Conservation (phyloP, 1,140 invertebrate species). For the Pseudobourletiella spinata region DNA sequence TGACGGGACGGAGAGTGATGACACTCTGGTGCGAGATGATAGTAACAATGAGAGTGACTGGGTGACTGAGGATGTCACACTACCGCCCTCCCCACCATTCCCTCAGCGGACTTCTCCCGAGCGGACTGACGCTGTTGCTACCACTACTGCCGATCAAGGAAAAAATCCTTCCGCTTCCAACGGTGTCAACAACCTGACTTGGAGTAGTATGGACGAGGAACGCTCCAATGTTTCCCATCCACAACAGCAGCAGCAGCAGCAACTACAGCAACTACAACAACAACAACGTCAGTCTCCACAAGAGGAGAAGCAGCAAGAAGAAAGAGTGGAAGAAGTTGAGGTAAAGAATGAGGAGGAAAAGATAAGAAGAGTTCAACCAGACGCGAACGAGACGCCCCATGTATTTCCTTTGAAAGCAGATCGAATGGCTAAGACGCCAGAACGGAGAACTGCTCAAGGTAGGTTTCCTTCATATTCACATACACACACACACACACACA, state of each 20-base stretch:
- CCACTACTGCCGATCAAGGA: background rate
- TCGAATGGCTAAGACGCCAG: slow-evolving; percentile 1
- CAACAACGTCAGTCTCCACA: background rate
- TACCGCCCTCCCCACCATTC: background rate
- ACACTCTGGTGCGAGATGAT: slow-evolving; percentile 1
- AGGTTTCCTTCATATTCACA: too few relatives aligned
- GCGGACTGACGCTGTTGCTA: background rate
- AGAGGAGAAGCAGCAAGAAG: background rate
- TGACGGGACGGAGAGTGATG: slow-evolving; percentile 9
- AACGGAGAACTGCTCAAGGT: slow-evolving; percentile 6
- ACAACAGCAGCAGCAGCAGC: background rate
- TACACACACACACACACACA: too few relatives aligned
- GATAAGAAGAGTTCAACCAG: background rate
- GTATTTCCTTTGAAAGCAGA: background rate
- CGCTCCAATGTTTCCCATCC: too few relatives aligned
- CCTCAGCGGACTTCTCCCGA: background rate
- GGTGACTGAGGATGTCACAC: background rate
- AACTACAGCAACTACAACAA: background rate
- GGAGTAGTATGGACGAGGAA: too few relatives aligned
- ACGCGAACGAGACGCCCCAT: slow-evolving; percentile 1
- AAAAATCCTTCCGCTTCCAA: background rate
- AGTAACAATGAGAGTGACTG: background rate
- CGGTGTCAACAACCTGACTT: too few relatives aligned
- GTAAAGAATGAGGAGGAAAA: background rate
- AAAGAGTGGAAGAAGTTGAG: background rate